Percentiles rank a stretch among this genome's conserved stretches.
Conservation (phyloP, 2,888 invertebrate genomes). For the Andrena haemorrhoa region DNA sequence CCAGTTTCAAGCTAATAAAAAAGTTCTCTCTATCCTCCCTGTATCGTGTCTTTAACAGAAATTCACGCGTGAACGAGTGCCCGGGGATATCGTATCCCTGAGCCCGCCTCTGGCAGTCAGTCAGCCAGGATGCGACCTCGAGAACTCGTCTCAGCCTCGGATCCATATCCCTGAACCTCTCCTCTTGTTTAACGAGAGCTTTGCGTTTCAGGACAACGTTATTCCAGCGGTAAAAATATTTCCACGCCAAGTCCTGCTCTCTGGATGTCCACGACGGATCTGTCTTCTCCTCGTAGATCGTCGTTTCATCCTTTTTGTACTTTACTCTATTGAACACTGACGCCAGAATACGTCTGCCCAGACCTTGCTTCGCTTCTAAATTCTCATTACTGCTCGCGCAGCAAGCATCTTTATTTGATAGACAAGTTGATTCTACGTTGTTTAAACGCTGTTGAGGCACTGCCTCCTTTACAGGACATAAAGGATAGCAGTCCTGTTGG, state of each 20-base stretch:
- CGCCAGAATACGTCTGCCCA: constrained; percentile 47
- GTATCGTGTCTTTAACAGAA: constrained; percentile 86
- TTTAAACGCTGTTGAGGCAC: not conserved
- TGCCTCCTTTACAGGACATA: not conserved
- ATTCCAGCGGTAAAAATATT: constrained; percentile 72
- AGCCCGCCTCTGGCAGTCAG: constrained; percentile 84
- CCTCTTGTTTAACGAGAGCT: constrained; percentile 55
- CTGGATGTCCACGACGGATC: constrained; percentile 54
- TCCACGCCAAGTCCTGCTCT: constrained; percentile 68
- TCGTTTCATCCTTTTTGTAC: constrained; percentile 18
- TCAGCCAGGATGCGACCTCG: constrained; percentile 82
- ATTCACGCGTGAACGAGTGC: constrained; percentile 85
- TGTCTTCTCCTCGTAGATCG: not conserved
- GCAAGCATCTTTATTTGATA: not conserved
- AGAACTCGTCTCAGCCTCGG: constrained; percentile 79
- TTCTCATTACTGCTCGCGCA: not conserved
- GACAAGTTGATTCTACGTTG: not conserved
- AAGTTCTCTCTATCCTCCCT: constrained; percentile 86
- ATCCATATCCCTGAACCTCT: constrained; percentile 71
- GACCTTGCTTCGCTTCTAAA: constrained; percentile 8
- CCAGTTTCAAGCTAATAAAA: constrained; percentile 84
- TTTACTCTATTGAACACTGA: constrained; percentile 45
- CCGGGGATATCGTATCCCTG: constrained; percentile 83
- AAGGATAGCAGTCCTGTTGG: not conserved
- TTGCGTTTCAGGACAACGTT: constrained; percentile 58